Evolutionary conservation across 1,140 invertebrate species (phyloP), one percentile per base, ranked within the genome.

Genomic region (Drosophila ogumai): DNA sequence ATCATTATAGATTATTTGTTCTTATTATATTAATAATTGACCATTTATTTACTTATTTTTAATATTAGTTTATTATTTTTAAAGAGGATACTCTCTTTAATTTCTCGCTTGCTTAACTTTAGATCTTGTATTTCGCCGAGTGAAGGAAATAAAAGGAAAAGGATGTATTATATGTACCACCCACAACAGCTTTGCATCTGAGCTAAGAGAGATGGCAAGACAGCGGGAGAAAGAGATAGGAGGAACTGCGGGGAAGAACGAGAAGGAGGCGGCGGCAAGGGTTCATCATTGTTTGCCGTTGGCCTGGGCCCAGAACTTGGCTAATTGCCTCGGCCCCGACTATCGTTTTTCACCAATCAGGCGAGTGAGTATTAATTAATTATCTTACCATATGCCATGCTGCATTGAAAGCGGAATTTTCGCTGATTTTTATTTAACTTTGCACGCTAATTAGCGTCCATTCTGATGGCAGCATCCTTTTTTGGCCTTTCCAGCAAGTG

Each of bases 381-480:
- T 82, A 82, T 82, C 80, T 75, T 78, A 61, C 69, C 80, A 82
- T 82, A 82, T 82, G 80, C 75, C 80, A 75, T 73, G 76, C 59
- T 79, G 68, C 69, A 73, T 81, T 79, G 80, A 82, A 74, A 82
- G 66, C 67, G 49, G 59, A 75, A 65, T 82, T 82, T 82, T 79
- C 38, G 75, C 75, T 79, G 75, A 82, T 82, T 82, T 82, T 79
- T 75, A 73, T 82, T 82, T 75, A 82, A 82, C 69, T 82, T 82
- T 81, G 61, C 55, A 49, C 61, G 65, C 69, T 82, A 82, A 82
- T 82, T 82, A 82, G 80, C 75, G 75, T 65, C 58, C 63, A 79
- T 79, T 79, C 61, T 68, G 78, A 72, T 59, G 69, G 52, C 66
- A 66, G 52, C 66, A 59, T 60, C 64, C 73, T n/a, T 71, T 69